Percentiles rank a stretch among this genome's conserved stretches.
These are phyloP conservation scores for Hylia prasina DNA, from an alignment of 2,113 vertebrate species.

Conservation along the genomic window DNA sequence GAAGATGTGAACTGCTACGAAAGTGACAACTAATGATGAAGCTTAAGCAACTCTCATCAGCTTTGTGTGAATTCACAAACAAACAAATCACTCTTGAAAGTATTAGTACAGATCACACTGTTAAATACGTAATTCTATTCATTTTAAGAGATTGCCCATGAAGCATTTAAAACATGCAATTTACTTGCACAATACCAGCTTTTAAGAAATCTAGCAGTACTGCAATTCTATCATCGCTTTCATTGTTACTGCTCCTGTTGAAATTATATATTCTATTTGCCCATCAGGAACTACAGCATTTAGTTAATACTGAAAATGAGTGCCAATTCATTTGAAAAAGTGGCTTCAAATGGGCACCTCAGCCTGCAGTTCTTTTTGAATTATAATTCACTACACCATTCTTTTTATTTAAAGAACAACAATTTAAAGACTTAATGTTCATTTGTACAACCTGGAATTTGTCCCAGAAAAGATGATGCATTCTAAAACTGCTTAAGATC, in stretches of 20 bases:
- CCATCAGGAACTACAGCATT: neutral
- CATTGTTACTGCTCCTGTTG: conserved; percentile 4
- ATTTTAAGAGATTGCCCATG: conserved; percentile 1
- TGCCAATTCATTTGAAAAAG: neutral
- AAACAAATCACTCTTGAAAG: conserved; percentile 40
- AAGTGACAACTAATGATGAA: conserved; percentile 11
- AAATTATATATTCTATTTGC: conserved; percentile 16
- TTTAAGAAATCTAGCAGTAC: neutral
- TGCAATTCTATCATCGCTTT: neutral
- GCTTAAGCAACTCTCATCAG: conserved; percentile 12
- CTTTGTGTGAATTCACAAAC: conserved; percentile 29
- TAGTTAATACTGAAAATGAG: conserved; percentile 25
- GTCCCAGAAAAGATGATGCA: neutral
- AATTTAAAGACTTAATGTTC: neutral
- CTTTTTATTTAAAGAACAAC: neutral
- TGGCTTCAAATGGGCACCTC: conserved; percentile 1
- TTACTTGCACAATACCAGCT: conserved; percentile 20
- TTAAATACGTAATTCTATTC: conserved; percentile 27
- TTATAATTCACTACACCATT: neutral
- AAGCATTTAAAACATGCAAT: conserved; percentile 18
- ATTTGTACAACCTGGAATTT: conserved; percentile 9
- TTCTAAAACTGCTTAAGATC: neutral
- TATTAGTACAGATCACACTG: neutral
- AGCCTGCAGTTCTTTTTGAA: neutral
- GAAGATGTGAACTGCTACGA: neutral